phyloP scores from a whole-genome alignment of 2,113 vertebrate genomes.

The Gymnarchus niloticus region DNA sequence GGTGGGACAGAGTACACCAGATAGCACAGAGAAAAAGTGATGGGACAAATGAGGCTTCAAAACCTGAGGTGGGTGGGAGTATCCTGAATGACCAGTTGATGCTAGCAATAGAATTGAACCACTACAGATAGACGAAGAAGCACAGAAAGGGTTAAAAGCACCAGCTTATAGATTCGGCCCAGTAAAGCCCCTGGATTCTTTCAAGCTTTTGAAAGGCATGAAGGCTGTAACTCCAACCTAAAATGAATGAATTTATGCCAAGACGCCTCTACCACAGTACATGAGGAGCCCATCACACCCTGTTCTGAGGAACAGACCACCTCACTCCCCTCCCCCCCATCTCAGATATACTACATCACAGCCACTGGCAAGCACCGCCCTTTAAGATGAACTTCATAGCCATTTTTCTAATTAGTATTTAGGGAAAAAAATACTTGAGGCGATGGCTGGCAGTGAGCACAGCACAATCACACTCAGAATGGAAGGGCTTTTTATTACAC shows the following conservation, averaged over 20 bases:
- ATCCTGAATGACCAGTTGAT: no score
- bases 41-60: not conserved
- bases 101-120: no score
- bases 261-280: not conserved
- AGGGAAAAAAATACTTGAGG: not conserved
- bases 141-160: not conserved
- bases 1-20: not conserved
- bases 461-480: not conserved
- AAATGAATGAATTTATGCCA: not conserved
- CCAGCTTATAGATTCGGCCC: not conserved
- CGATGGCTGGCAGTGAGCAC: not conserved
- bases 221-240: not conserved
- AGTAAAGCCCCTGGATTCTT: not conserved
- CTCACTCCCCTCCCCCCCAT: not conserved
- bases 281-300: not conserved
- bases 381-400: not conserved
- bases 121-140: no score
- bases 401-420: slow-evolving; percentile 16
- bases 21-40: not conserved
- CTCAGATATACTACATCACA: not conserved
- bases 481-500: not conserved
- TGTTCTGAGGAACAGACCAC: not conserved
- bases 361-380: not conserved
- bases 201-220: not conserved
- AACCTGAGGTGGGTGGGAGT: not conserved